Evolutionary conservation across 2,113 vertebrate species (phyloP).

Genomic region (Silurus meridionalis): DNA sequence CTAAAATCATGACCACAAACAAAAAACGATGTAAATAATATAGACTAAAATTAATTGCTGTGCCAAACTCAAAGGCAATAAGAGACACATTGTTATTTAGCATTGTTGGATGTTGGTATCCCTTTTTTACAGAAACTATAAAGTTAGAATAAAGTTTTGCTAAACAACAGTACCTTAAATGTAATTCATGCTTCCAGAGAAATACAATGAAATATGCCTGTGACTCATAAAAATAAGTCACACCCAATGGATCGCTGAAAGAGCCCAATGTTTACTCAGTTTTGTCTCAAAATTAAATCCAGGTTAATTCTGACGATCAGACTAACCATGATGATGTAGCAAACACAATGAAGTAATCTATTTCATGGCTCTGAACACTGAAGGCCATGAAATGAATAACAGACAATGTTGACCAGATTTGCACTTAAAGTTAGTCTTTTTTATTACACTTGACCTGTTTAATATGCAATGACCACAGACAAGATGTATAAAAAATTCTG

Average conservation of each 20-base stretch:
- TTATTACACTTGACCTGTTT: constrained; percentile 6
- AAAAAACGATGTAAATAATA: background rate
- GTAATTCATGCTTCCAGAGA: background rate
- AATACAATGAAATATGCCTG: background rate
- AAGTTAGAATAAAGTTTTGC: background rate
- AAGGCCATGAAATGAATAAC: constrained; percentile 1
- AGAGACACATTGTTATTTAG: background rate
- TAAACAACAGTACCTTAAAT: background rate
- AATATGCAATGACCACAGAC: background rate
- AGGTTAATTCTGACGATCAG: background rate
- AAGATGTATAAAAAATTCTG: background rate
- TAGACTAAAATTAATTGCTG: background rate
- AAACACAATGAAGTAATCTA: background rate
- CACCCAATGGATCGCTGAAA: background rate
- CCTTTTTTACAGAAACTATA: background rate
- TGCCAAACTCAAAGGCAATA: background rate
- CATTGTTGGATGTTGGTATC: background rate
- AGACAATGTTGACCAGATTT: background rate
- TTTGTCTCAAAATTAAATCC: background rate
- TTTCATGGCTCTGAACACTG: background rate
- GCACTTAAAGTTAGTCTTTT: background rate
- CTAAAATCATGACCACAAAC: background rate
- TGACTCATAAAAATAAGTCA: background rate
- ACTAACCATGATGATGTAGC: constrained; percentile 11
- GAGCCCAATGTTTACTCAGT: background rate